Evolutionary conservation across 2,888 invertebrate species (phyloP).

Genomic region (Metalampra italica): DNA sequence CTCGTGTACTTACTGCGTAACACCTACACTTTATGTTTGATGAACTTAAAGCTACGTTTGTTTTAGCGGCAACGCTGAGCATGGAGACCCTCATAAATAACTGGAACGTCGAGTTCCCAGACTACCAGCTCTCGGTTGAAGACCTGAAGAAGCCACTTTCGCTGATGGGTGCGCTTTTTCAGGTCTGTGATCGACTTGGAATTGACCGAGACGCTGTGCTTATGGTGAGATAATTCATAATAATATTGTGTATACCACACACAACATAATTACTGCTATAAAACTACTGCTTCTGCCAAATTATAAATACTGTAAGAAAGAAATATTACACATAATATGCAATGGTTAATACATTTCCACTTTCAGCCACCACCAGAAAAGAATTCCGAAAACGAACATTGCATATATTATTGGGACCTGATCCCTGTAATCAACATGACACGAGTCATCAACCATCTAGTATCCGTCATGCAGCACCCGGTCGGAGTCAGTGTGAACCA

Average conservation of each 20-base stretch:
- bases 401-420: slow-evolving; percentile 57
- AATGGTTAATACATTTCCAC: background rate
- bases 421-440: slow-evolving; percentile 60
- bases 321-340: too few relatives aligned
- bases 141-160: slow-evolving; percentile 56
- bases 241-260: too few relatives aligned
- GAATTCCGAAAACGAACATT: slow-evolving; percentile 48
- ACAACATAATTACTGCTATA: too few relatives aligned
- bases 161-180: slow-evolving; percentile 53
- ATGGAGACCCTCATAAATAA: slow-evolving; percentile 43
- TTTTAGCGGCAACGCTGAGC: slow-evolving; percentile 27
- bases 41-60: too few relatives aligned
- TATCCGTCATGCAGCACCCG: slow-evolving; percentile 36
- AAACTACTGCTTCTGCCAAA: too few relatives aligned
- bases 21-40: too few relatives aligned
- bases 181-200: slow-evolving; percentile 49
- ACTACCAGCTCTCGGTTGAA: slow-evolving; percentile 36
- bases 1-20: too few relatives aligned
- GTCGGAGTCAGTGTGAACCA: slow-evolving; percentile 35
- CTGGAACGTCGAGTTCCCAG: slow-evolving; percentile 56
- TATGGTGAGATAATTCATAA: slow-evolving; percentile 26
- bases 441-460: slow-evolving; percentile 48
- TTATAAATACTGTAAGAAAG: too few relatives aligned
- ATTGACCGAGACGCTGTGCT: slow-evolving; percentile 47
- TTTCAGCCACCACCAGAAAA: slow-evolving; percentile 48